Evolutionary conservation across 2,888 invertebrate genomes (phyloP), one percentile per base, ranked within the genome.

Genomic region (Acholoe squamosa): DNA sequence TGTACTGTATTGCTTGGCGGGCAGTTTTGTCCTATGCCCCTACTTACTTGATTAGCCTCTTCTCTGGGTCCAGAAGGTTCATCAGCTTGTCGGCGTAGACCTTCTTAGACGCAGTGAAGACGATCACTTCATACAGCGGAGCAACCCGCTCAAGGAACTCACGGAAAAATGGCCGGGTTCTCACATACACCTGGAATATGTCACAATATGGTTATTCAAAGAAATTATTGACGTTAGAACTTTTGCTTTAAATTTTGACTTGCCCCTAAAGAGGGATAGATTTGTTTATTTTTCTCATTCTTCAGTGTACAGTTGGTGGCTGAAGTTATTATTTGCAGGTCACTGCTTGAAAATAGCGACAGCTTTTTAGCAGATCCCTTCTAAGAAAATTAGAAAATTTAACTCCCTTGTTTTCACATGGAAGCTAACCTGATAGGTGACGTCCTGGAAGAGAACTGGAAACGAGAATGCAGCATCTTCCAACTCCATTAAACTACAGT

Each of bases 91-190:
- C 98, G 0, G 99, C 99, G 95, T 99, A 99, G 80, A 99, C 98
- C 88, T 98, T 97, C 96, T 99, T 99, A 94, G 98, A 98, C 76
- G 99, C 99, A 0, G 99, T 99, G 96, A 99, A 99, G 90, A 99
- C 96, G 90, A 99, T 98, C 34, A 99, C 98, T 96, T 99, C 99
- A 96, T 98, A 99, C 91, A 97, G 95, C 12, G 97, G 97, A 0
- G 98, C 98, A 67, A 98, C 98, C 91, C 97, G 97, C 94, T 98
- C 98, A 93, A 99, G 97, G 96, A 99, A 99, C 96, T 99, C 98
- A 14, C 97, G 97, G 96, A 99, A 98, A 96, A 97, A 98, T 0
- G 99, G 99, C 88, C 99, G 93, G 0, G 99, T 98, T 93, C 99
- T 97, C 0, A 99, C 99, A 96, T 97, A 97, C 93, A 97, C 97